phyloP scores from a whole-genome alignment of 2,113 vertebrate genomes.

The Actenoides lindsayi region DNA sequence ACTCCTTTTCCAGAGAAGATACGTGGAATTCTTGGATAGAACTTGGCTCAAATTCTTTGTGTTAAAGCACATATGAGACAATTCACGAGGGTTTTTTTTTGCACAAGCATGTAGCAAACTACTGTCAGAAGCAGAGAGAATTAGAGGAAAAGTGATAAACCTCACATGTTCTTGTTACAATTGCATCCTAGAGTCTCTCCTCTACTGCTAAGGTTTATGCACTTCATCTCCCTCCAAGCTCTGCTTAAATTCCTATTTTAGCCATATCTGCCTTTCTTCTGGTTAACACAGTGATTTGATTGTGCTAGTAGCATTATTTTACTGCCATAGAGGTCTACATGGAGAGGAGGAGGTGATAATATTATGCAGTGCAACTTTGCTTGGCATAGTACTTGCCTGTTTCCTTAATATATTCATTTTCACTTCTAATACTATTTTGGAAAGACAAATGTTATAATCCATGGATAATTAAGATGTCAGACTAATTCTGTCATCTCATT shows the following conservation, averaged over 20 bases:
- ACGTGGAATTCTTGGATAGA: neutral
- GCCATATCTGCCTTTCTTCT: neutral
- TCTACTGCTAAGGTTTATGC: neutral
- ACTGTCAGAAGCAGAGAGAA: neutral
- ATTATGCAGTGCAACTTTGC: neutral
- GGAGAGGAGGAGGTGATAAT: neutral
- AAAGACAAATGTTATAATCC: slow-evolving; percentile 43
- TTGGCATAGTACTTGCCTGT: neutral
- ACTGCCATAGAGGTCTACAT: neutral
- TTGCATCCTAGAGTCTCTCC: neutral
- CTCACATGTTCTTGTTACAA: neutral
- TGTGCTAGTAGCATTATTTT: neutral
- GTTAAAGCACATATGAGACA: neutral
- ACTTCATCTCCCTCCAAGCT: neutral
- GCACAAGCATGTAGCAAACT: neutral
- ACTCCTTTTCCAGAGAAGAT: neutral
- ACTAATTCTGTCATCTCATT: slow-evolving; percentile 30
- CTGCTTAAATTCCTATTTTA: neutral
- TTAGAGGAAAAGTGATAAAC: neutral
- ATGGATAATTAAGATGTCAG: slow-evolving; percentile 32
- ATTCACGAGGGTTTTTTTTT: neutral
- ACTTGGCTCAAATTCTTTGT: neutral
- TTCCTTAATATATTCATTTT: neutral
- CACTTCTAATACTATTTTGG: neutral
- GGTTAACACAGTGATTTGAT: neutral